Conservation (phyloP, 2,113 vertebrate genomes). For the human region DNA sequence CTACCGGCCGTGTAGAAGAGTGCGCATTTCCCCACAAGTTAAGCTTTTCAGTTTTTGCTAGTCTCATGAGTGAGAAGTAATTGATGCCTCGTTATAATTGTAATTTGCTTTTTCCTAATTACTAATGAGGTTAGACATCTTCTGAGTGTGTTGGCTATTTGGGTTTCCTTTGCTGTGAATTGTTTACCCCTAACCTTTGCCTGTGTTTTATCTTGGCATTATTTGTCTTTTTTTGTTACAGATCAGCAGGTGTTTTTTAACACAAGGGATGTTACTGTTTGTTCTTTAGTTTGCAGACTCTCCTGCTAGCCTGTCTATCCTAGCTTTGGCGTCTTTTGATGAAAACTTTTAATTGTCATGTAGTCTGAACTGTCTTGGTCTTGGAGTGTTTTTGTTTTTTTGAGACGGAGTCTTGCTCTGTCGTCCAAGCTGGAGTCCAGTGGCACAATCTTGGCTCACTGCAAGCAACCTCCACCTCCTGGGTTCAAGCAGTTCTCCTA, state of each 20-base stretch:
- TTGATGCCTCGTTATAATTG: not conserved
- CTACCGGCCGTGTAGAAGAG: not conserved
- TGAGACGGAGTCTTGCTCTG: no score
- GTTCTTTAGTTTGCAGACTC: not conserved
- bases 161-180: constrained; percentile 29
- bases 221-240: constrained; percentile 22
- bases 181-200: not conserved
- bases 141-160: not conserved
- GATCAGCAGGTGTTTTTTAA: not conserved
- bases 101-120: constrained; percentile 15
- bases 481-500: no score
- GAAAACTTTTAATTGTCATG: not conserved
- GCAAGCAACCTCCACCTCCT: no score
- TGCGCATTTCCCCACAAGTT: not conserved
- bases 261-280: not conserved
- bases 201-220: not conserved
- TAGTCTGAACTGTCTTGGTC: not conserved
- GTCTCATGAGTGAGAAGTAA: constrained; percentile 1
- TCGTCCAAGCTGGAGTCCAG: no score
- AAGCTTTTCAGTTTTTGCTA: constrained; percentile 14
- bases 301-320: not conserved
- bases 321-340: not conserved
- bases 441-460: no score
- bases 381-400: not conserved
- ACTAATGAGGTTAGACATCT: not conserved